Base-by-base conservation (phyloP, 2,113 vertebrate genomes). In the Epinephelus cyanopodus region DNA sequence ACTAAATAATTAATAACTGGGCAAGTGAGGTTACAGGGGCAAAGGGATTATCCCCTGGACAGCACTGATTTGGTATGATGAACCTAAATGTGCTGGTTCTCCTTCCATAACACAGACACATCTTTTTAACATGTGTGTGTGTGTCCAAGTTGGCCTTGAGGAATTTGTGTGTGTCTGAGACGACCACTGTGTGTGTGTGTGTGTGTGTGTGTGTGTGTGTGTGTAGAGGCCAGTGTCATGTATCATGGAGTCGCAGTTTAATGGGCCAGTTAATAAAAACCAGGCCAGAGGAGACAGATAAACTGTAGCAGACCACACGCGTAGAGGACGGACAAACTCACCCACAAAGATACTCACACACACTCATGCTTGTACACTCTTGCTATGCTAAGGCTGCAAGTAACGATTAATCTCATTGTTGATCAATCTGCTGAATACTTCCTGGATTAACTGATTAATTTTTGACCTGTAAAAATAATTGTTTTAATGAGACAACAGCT, bases 181-280 rank as follows among this genome's bases (percentile, higher is more conserved):
- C 23, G 6, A 57, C 53, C n/a, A 53, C 13, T 62, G 25, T 60
- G 58, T 78, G 63, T 76, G 74, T 76, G 81, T 67, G 29, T 12
- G 69, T 82, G 57, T 77, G 77, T 79, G 50, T 2, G 37, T 77
- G 27, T 33, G 42, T 45, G 58, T 25, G 60, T 50, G 54, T n/a
- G 45, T 5, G 56, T 17, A 29, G 65, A 54, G 47, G 76, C 50
- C 29, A 82, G 92, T 86, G 86, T 93, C 85, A 83, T 89, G 86
- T 92, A 89, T 93, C 90, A 78, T 5, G 15, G 74, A 89, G 82
- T 85, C 33, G 14, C 54, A 66, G 84, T 83, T 90, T 90, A 90
- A 91, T 90, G 86, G 78, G 33, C 78, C 87, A 74, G 89, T 90
- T 92, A 92, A 90, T 93, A 90, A 90, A 92, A 90, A 62, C 77